Conservation (phyloP, 2,797 vertebrate species). For the Sternotherus odoratus region DNA sequence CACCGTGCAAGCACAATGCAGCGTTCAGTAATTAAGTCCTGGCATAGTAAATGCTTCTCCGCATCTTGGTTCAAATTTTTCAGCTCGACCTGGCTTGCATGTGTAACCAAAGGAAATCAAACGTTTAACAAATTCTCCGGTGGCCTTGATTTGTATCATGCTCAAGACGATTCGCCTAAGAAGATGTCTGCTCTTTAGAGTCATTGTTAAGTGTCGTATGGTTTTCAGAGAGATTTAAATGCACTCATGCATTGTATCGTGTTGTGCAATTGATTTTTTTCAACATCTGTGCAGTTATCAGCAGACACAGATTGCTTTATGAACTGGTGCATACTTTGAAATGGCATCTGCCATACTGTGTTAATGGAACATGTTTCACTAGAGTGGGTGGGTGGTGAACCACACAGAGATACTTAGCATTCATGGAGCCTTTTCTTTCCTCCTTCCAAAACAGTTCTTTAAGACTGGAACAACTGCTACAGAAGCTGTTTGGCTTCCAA, state of each 20-base stretch:
- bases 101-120: not conserved
- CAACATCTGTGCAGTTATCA: not conserved
- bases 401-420: not conserved
- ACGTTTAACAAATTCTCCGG: not conserved
- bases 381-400: constrained; percentile 3
- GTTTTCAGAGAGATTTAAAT: constrained; percentile 13
- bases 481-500: not conserved
- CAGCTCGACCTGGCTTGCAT: not conserved
- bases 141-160: not conserved
- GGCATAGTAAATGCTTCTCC: not conserved
- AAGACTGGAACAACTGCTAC: not conserved
- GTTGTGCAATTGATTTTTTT: not conserved
- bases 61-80: not conserved
- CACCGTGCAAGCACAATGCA: not conserved
- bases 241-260: not conserved
- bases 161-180: not conserved
- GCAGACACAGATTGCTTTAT: not conserved
- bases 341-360: not conserved
- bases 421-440: constrained; percentile 17
- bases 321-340: constrained; percentile 17
- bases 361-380: constrained; percentile 43
- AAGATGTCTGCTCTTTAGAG: not conserved
- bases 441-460: constrained; percentile 18
- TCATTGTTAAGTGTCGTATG: not conserved
- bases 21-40: not conserved